Evolutionary conservation across 2,797 vertebrate species (phyloP).

Genomic region (Danio kyathit): DNA sequence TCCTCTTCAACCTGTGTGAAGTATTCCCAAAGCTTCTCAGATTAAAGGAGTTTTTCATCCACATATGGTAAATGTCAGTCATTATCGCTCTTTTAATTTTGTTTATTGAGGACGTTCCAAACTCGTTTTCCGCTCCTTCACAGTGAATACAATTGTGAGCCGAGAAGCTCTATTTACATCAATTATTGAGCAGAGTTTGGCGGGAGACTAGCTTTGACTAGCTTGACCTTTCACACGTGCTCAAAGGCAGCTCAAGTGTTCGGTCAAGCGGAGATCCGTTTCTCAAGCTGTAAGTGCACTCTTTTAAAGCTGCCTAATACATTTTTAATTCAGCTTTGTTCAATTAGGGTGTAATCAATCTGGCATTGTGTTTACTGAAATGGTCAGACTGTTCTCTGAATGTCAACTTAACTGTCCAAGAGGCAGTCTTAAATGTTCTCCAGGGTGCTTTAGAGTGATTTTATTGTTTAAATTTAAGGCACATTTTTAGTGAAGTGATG

Average conservation of each 20-base stretch:
- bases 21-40: conserved; percentile 17
- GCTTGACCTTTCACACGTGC: conserved; percentile 72
- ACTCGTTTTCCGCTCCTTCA: neutral
- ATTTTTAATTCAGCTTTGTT: conserved; percentile 90
- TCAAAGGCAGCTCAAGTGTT: conserved; percentile 74
- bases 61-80: conserved; percentile 24
- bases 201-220: conserved; percentile 59
- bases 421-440: conserved; percentile 81
- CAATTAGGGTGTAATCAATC: conserved; percentile 87
- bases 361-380: conserved; percentile 86
- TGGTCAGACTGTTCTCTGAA: conserved; percentile 73
- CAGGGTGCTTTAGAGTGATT: conserved; percentile 77
- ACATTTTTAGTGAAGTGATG: neutral
- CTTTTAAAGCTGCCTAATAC: conserved; percentile 81
- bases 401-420: conserved; percentile 78
- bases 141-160: conserved; percentile 11
- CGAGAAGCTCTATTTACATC: conserved; percentile 60
- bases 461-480: conserved; percentile 54
- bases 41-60: conserved; percentile 38
- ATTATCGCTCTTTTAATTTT: conserved; percentile 18
- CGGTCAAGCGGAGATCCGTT: conserved; percentile 78
- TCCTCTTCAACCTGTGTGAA: conserved; percentile 10
- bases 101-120: conserved; percentile 22
- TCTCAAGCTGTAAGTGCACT: conserved; percentile 71
- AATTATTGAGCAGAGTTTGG: conserved; percentile 69